Conservation (phyloP, 2,797 vertebrate species). For the Lates japonicus region DNA sequence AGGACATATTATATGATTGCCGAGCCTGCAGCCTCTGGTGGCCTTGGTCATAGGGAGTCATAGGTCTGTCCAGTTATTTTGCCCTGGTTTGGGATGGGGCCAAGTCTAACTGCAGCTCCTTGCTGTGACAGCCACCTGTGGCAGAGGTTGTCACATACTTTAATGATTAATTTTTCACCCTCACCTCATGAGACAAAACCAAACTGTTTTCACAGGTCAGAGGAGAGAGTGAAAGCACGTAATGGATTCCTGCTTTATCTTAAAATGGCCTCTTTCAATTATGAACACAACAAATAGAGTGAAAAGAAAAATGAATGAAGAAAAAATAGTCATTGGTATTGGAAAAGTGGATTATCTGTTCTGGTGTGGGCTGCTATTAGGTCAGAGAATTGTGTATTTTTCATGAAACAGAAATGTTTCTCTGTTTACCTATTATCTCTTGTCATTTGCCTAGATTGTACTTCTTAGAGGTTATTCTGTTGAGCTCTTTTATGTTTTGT, state of each 20-base stretch:
- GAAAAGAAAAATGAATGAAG: slow-evolving; percentile 26
- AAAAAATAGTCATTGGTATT: slow-evolving; percentile 1
- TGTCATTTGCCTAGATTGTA: background rate
- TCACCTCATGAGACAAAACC: slow-evolving; percentile 57
- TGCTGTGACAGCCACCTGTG: slow-evolving; percentile 41
- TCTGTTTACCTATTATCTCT: background rate
- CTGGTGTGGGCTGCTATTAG: slow-evolving; percentile 7
- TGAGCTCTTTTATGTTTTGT: background rate
- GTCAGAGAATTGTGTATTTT: slow-evolving; percentile 15
- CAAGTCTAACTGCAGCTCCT: slow-evolving; percentile 54
- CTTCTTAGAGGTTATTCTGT: background rate
- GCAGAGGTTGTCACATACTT: slow-evolving; percentile 61
- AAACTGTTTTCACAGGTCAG: slow-evolving; percentile 73
- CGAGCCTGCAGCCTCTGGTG: slow-evolving; percentile 37
- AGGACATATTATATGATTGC: slow-evolving; percentile 32
- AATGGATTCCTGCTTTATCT: slow-evolving; percentile 69
- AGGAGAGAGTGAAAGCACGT: slow-evolving; percentile 52
- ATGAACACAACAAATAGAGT: slow-evolving; percentile 57
- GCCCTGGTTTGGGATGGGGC: slow-evolving; percentile 25
- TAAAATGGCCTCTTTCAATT: slow-evolving; percentile 51
- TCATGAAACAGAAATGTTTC: slow-evolving; percentile 17
- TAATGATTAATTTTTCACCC: slow-evolving; percentile 65
- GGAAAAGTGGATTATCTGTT: slow-evolving; percentile 35
- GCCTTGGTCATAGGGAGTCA: slow-evolving; percentile 50
- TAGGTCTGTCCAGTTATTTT: slow-evolving; percentile 59